phyloP scores from a whole-genome alignment of 2,888 invertebrate genomes.

The Oxystoma pomonae region DNA sequence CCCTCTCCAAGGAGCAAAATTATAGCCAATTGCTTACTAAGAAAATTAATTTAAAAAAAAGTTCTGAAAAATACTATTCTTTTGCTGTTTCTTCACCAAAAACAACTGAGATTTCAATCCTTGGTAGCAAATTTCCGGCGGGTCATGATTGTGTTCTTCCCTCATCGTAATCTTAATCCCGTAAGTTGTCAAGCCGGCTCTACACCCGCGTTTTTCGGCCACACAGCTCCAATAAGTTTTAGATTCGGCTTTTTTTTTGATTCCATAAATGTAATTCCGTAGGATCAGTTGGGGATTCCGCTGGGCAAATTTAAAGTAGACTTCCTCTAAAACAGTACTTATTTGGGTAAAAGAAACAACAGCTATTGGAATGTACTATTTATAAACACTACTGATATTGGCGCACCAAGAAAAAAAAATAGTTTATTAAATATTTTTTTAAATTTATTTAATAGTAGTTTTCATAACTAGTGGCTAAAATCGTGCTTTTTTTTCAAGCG shows the following conservation, averaged over 20 bases:
- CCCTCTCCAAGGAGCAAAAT: too few species aligned
- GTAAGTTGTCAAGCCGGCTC: conserved; percentile 30
- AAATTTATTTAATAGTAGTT: too few species aligned
- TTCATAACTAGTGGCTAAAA: too few species aligned
- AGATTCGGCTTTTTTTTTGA: conserved; percentile 21
- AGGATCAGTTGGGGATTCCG: conserved; percentile 27
- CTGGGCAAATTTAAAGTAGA: conserved; percentile 34
- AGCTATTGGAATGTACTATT: too few species aligned
- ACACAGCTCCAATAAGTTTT: conserved; percentile 25
- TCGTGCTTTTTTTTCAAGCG: too few species aligned
- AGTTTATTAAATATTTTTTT: too few species aligned
- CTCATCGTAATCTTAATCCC: conserved; percentile 32
- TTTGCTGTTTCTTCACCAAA: conserved; percentile 25
- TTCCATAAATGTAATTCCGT: conserved; percentile 21
- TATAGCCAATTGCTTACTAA: too few species aligned
- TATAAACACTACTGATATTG: too few species aligned
- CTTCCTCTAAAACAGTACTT: conserved; percentile 35
- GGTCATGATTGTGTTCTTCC: conserved; percentile 34
- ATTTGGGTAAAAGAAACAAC: not conserved
- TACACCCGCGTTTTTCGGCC: conserved; percentile 31
- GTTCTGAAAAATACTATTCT: conserved; percentile 20
- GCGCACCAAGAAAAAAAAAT: too few species aligned
- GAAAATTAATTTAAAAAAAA: too few species aligned
- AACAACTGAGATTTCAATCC: conserved; percentile 17
- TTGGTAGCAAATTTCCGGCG: conserved; percentile 23